Base-by-base conservation (phyloP, 2,888 invertebrate species). In the Campoletis raptor region DNA sequence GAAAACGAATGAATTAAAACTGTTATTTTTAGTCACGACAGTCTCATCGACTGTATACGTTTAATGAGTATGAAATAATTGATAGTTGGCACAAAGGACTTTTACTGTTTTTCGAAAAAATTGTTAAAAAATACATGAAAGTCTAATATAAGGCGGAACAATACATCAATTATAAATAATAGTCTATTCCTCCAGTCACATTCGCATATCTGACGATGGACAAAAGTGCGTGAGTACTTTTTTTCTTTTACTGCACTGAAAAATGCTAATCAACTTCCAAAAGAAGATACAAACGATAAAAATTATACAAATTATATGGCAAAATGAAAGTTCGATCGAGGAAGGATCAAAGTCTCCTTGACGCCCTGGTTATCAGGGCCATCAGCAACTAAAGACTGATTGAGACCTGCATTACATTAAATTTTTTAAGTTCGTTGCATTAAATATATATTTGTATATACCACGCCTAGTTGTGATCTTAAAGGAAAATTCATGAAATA, bases 371-470 rank as follows among this genome's bases (percentile, higher is more conserved):
- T 88, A 81, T 83, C 77, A 69, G 90, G 92, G 93, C 92, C 85
- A 92, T 93, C 93, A 89, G 93, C 91, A 93, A 93, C 90, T 91
- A 90, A 94, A 93, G 94, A 94, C 94, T 94, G 94, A 94, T 91
- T 91, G 93, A 94, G 93, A 94, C 93, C 93, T 93, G 93, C 94
- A 94, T 94, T 94, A 93, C 91, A 92, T 90, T 93, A 90, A 92
- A 92, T 92, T 91, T 90, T 90, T 91, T 91, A 92, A 92, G 90
- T 92, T 92, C 91, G 90, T 92, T 91, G 90, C 90, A 92, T 92
- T 92, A 91, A 92, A 90, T 86, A 88, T 78, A 88, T 89, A 79
- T 79, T 79, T 94, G 93, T 94, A 94, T 91, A 93, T 94, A 94
- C 88, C 89, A 92, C 89, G 89, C 92, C 89, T 93, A 93, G 92